These are phyloP conservation scores for Ciconia nigra DNA, from an alignment of 2,797 vertebrate genomes.

Conservation along the genomic window DNA sequence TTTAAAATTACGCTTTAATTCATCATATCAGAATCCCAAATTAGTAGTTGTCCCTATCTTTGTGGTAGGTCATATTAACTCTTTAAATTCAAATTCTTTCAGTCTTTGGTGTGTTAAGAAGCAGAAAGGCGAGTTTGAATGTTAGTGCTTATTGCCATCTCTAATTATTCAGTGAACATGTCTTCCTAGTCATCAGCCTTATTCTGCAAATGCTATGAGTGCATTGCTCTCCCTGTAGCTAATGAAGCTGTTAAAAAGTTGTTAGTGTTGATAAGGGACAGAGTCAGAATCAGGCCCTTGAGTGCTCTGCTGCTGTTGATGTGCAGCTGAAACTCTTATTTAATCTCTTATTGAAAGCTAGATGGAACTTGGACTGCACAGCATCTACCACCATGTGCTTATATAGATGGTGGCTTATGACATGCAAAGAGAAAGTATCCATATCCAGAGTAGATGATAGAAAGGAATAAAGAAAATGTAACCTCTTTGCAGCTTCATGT, in stretches of 20 bases:
- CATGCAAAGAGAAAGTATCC: not conserved
- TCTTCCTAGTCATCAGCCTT: not conserved
- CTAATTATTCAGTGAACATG: not conserved
- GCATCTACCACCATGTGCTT: not conserved
- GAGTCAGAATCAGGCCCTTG: not conserved
- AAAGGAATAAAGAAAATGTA: not conserved
- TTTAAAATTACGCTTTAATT: not conserved
- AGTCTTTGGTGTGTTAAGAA: not conserved
- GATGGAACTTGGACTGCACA: not conserved
- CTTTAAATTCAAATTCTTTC: not conserved
- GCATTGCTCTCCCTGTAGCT: not conserved
- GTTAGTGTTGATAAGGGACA: not conserved
- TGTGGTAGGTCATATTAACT: not conserved
- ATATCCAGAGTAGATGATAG: not conserved
- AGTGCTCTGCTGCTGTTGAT: accelerated
- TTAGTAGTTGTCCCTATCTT: not conserved
- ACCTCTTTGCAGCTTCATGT: not conserved
- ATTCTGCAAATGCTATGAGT: not conserved
- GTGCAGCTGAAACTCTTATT: not conserved
- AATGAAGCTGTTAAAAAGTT: not conserved
- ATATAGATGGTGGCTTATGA: not conserved
- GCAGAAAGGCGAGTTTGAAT: not conserved
- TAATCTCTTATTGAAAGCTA: not conserved
- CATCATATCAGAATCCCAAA: not conserved
- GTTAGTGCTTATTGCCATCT: not conserved